A percentile compares a stretch with the other conserved stretches of the same genome.
phyloP scores from a whole-genome alignment of 53 echinoderm and acorn worm species.

The Zoroaster sp. region DNA sequence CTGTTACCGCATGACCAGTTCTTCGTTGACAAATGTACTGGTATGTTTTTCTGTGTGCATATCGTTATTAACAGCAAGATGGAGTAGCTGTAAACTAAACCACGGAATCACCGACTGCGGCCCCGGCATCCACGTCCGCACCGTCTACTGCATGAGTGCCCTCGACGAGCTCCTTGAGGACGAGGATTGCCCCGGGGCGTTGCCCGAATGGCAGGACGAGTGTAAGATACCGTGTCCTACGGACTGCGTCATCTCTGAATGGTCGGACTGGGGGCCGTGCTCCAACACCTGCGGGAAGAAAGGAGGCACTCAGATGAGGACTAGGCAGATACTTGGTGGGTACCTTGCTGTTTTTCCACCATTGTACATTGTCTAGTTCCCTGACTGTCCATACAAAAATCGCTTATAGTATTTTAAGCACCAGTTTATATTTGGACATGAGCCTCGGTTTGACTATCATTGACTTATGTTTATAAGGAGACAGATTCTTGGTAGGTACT shows the following conservation, averaged over 20 bases:
- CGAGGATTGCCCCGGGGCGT: constrained; percentile 46
- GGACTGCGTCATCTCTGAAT: constrained; percentile 93
- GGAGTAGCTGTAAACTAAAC: constrained; percentile 81
- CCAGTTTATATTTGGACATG: too few species aligned
- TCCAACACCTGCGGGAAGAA: constrained; percentile 85
- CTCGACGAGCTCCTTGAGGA: constrained; percentile 58
- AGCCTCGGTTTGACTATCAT: too few species aligned
- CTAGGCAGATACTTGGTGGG: constrained; percentile 71
- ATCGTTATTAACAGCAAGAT: constrained; percentile 83
- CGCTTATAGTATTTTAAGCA: too few species aligned
- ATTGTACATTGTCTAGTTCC: too few species aligned
- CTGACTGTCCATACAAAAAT: too few species aligned
- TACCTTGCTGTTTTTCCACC: too few species aligned
- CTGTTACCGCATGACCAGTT: too few species aligned
- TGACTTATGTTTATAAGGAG: too few species aligned
- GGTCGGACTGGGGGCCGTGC: constrained; percentile 85
- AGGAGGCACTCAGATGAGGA: constrained; percentile 78
- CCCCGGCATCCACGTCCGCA: constrained; percentile 64
- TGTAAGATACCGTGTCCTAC: constrained; percentile 85
- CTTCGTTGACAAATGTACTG: too few species aligned
- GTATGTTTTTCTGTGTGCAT: neutral
- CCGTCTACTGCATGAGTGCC: constrained; percentile 89
- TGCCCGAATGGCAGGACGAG: constrained; percentile 44
- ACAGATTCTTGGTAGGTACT: too few species aligned
- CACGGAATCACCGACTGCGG: constrained; percentile 70